A percentile compares a stretch with the other conserved stretches of the same genome.
phyloP scores from a whole-genome alignment of 2,113 vertebrate genomes.

The Scatophagus argus region DNA sequence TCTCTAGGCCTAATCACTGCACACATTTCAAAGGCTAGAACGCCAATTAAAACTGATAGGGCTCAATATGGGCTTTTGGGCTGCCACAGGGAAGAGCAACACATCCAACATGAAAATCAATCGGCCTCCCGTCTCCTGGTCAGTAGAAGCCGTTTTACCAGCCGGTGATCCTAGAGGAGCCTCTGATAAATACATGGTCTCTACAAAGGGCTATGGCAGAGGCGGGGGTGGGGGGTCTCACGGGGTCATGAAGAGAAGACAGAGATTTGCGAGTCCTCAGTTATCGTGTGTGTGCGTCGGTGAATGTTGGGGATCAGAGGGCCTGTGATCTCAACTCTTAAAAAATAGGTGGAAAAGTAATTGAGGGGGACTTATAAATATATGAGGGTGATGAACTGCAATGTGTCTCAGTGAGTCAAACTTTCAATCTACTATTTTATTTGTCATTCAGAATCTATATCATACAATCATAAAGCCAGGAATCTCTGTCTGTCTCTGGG shows the following conservation, averaged over 20 bases:
- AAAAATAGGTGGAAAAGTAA: slow-evolving; percentile 47
- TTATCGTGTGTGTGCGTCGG: slow-evolving; percentile 32
- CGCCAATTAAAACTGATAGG: slow-evolving; percentile 84
- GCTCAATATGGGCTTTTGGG: slow-evolving; percentile 80
- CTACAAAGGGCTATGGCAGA: slow-evolving; percentile 20
- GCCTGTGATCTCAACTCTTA: slow-evolving; percentile 49
- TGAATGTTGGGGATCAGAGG: slow-evolving; percentile 31
- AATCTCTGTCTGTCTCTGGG: too few relatives aligned
- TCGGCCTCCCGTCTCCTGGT: slow-evolving; percentile 47
- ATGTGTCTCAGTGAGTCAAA: slow-evolving; percentile 10
- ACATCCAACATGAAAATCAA: slow-evolving; percentile 76
- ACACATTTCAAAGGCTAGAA: slow-evolving; percentile 80
- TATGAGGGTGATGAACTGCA: background rate
- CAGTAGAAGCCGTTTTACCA: slow-evolving; percentile 51
- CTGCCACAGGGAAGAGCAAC: slow-evolving; percentile 66
- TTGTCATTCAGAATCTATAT: background rate
- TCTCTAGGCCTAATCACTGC: slow-evolving; percentile 77
- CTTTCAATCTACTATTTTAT: slow-evolving; percentile 4
- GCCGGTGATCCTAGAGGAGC: slow-evolving; percentile 50
- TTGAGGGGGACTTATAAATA: slow-evolving; percentile 9
- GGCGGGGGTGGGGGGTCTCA: slow-evolving; percentile 19
- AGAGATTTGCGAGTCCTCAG: slow-evolving; percentile 32
- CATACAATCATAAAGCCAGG: background rate
- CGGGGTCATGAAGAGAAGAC: slow-evolving; percentile 38
- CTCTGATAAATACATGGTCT: slow-evolving; percentile 50